Base-by-base conservation (phyloP, 2,113 vertebrate genomes). In the Osmerus mordax region DNA sequence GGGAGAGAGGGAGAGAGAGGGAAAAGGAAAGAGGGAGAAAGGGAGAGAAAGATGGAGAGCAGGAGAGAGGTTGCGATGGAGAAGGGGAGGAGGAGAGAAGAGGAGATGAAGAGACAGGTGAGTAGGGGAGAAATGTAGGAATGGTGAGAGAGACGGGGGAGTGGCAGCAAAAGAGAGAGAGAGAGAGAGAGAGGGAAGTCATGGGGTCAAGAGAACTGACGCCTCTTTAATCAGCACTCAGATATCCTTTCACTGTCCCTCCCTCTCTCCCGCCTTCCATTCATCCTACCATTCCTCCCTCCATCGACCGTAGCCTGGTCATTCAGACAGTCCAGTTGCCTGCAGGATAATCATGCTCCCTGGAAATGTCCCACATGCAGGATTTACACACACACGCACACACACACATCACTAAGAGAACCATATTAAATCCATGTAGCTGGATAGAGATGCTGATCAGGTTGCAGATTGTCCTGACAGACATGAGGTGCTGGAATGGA, bases 141-240 rank as follows among this genome's bases (percentile, higher is more conserved):
- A 58, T 52, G 55, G 52, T 7, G 28, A 62, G 7, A 51, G 73
- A 73, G 71, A 76, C 68, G 70, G 71, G 67, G 36, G 28, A 67
- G 32, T 3, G 65, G 74, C 23, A 53, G 67, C 25, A 56, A 3
- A 56, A n/a, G n/a, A n/a, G n/a, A n/a, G n/a, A n/a, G n/a, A n/a
- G n/a, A n/a, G n/a, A n/a, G n/a, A n/a, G n/a, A 71, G 65, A 73
- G 65, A 25, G 21, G 71, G 69, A 76, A 73, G 73, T 80, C 77
- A 4, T n/a, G 61, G 47, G 67, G 66, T 66, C 69, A 78, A 53
- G 66, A 67, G 12, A 1, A 73, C 52, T 65, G 60, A 74, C 75
- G 80, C 74, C 71, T 75, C 68, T 74, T 70, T 80, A 81, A 86
- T 84, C 78, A 83, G 76, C 76, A 55, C 73, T 74, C 68, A 68